Percentiles rank a stretch among this genome's conserved stretches.
These are phyloP conservation scores for Onthophagus sagittarius DNA, from an alignment of 2,888 invertebrate species.

Conservation along the genomic window DNA sequence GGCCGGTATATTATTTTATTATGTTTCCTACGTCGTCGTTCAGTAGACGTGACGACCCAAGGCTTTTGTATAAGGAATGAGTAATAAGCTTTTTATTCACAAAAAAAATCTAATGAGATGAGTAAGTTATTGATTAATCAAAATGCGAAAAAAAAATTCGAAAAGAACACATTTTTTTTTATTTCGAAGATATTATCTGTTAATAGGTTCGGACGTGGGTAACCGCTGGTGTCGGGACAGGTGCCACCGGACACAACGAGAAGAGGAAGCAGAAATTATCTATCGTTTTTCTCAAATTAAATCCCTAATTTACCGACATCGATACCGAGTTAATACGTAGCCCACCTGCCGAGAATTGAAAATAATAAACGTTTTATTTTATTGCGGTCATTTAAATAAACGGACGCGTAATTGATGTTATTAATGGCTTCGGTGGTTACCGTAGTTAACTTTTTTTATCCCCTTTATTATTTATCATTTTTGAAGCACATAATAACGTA, in stretches of 20 bases:
- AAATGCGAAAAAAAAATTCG: slow-evolving; percentile 11
- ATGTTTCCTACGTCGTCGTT: neutral
- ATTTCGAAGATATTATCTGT: neutral
- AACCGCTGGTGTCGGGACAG: neutral
- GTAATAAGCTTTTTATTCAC: neutral
- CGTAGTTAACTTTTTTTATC: no score
- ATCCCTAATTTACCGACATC: neutral
- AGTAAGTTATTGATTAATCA: neutral
- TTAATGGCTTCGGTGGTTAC: neutral
- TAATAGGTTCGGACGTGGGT: neutral
- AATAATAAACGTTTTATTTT: neutral
- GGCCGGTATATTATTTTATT: neutral
- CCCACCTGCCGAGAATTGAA: neutral
- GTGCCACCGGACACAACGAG: neutral
- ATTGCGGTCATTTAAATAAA: neutral
- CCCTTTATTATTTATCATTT: no score
- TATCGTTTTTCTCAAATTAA: neutral
- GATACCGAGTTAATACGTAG: neutral
- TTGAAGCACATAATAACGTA: neutral
- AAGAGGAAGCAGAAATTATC: neutral
- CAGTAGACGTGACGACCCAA: neutral
- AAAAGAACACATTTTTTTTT: slow-evolving; percentile 12
- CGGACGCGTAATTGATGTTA: neutral
- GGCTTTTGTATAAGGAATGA: neutral
- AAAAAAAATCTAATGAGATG: no score